Conservation (phyloP, 2,888 invertebrate species). For the Melolontha melolontha region DNA sequence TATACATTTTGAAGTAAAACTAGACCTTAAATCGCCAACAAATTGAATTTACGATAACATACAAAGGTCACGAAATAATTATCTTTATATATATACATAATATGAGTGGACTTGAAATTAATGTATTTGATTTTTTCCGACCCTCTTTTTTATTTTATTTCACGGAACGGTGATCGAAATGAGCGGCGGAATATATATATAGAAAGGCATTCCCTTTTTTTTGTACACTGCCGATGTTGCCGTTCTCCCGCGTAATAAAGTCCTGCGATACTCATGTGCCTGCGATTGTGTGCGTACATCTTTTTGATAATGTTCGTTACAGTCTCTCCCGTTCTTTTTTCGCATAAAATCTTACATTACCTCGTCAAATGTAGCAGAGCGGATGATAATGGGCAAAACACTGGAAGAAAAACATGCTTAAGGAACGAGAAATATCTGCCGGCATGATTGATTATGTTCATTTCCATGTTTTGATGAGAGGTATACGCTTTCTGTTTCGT, state of each 20-base stretch:
- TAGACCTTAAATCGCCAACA: too few species aligned
- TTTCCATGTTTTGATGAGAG: slow-evolving; percentile 19
- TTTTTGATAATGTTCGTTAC: slow-evolving; percentile 28
- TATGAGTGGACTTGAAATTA: slow-evolving; percentile 33
- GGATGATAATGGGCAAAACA: slow-evolving; percentile 23
- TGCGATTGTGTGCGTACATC: neutral
- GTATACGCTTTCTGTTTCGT: neutral
- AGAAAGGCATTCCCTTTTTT: slow-evolving; percentile 16
- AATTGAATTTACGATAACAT: too few species aligned
- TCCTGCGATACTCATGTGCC: neutral
- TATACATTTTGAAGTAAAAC: too few species aligned
- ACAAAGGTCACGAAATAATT: too few species aligned
- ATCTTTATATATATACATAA: slow-evolving; percentile 21
- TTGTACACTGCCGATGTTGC: too few species aligned
- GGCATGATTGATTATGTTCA: slow-evolving; percentile 24
- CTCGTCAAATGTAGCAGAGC: slow-evolving; percentile 29
- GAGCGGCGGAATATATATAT: slow-evolving; percentile 15
- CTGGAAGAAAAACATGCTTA: slow-evolving; percentile 8
- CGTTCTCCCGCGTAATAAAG: slow-evolving; percentile 15
- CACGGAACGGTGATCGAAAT: slow-evolving; percentile 21
- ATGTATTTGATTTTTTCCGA: slow-evolving; percentile 34
- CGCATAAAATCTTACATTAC: slow-evolving; percentile 25
- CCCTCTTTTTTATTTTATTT: slow-evolving; percentile 31
- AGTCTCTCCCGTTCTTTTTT: neutral
- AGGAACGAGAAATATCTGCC: too few species aligned